Evolutionary conservation across 2,888 invertebrate genomes (phyloP).

Genomic region (Thymelicus lineola): DNA sequence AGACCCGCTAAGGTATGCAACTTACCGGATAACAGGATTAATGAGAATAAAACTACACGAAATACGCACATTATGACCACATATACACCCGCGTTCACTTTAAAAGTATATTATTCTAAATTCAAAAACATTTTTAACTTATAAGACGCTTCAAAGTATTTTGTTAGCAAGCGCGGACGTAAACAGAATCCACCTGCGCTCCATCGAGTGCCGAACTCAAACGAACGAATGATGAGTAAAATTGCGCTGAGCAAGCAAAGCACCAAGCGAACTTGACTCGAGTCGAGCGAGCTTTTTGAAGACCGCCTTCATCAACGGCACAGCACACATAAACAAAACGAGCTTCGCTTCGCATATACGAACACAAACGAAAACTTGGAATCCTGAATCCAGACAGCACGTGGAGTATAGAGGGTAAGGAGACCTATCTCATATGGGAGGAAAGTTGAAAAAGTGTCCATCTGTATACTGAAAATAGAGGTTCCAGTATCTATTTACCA

Average conservation of each 20-base stretch:
- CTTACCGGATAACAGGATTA: slow-evolving; percentile 76
- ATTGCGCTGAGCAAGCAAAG: slow-evolving; percentile 34
- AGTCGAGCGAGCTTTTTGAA: slow-evolving; percentile 64
- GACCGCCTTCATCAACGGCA: slow-evolving; percentile 60
- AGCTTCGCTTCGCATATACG: slow-evolving; percentile 30
- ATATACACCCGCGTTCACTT: slow-evolving; percentile 50
- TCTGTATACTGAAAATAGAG: too few species aligned
- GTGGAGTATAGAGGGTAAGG: too few species aligned
- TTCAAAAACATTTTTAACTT: slow-evolving; percentile 56
- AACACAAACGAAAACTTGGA: slow-evolving; percentile 36
- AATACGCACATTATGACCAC: slow-evolving; percentile 69
- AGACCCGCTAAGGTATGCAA: slow-evolving; percentile 69
- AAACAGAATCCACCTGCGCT: slow-evolving; percentile 55
- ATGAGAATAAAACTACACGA: slow-evolving; percentile 62
- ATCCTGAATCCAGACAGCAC: slow-evolving; percentile 66
- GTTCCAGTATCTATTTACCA: too few species aligned
- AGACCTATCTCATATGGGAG: too few species aligned
- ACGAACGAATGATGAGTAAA: slow-evolving; percentile 47
- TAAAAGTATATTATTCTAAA: slow-evolving; percentile 33
- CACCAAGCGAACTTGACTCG: slow-evolving; percentile 45
- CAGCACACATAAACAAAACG: slow-evolving; percentile 37
- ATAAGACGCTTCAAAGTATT: slow-evolving; percentile 56
- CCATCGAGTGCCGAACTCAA: slow-evolving; percentile 49
- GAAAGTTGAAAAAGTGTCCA: too few species aligned
- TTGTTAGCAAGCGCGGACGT: slow-evolving; percentile 49